These are phyloP conservation scores for Metridium senile DNA, from an alignment of 92 coral and sea anemone species.

Conservation along the genomic window DNA sequence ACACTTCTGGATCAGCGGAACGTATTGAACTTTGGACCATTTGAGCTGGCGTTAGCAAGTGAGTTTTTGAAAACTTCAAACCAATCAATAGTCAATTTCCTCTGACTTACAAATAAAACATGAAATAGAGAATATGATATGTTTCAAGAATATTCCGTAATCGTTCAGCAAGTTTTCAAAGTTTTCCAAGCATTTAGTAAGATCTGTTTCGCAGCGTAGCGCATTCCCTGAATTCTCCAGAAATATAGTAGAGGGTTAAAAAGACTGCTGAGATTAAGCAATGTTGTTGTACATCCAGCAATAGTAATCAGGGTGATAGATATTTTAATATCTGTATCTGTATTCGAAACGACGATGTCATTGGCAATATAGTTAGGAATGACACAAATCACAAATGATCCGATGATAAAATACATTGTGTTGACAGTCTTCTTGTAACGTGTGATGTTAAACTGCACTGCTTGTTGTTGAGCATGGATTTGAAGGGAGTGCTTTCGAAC, in stretches of 20 bases:
- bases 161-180: not conserved
- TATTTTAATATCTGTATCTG: not conserved
- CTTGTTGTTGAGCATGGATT: constrained; percentile 8
- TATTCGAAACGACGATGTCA: not conserved
- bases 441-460: constrained; percentile 11
- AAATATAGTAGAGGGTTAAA: not conserved
- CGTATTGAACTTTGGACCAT: too few species aligned
- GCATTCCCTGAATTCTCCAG: constrained; percentile 9
- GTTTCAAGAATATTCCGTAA: too few species aligned
- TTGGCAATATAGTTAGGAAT: not conserved
- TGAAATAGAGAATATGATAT: too few species aligned
- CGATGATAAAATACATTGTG: constrained; percentile 20
- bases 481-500: not conserved
- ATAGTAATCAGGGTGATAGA: not conserved
- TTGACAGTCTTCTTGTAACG: constrained; percentile 15
- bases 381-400: not conserved
- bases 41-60: too few species aligned
- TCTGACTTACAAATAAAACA: too few species aligned
- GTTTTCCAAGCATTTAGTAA: not conserved
- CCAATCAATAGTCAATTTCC: too few species aligned
- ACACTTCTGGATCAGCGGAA: too few species aligned
- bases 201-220: not conserved
- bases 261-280: not conserved
- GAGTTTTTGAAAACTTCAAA: too few species aligned
- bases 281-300: not conserved